These are phyloP conservation scores for Lampropteryx suffumata DNA, from an alignment of 2,888 invertebrate genomes.

Conservation along the genomic window DNA sequence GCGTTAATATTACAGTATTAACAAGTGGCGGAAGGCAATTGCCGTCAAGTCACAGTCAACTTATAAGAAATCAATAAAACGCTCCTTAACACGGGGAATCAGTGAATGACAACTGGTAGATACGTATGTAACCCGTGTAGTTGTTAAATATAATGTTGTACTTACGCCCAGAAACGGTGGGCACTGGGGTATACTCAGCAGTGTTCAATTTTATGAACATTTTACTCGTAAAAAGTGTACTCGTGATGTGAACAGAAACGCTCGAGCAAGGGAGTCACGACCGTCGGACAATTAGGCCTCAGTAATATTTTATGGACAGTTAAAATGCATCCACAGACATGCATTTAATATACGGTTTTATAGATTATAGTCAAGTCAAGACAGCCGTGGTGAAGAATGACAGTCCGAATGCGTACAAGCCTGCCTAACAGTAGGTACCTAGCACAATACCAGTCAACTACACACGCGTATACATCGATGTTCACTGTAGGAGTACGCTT, in stretches of 20 bases:
- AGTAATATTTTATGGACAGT: conserved; percentile 67
- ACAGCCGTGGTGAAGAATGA: conserved; percentile 39
- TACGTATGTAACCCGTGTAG: too few relatives aligned
- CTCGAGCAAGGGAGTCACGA: conserved; percentile 45
- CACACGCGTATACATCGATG: too few relatives aligned
- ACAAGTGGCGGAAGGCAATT: conserved; percentile 17
- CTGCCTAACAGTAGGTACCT: not conserved
- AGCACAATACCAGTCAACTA: not conserved
- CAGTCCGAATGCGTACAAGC: conserved; percentile 30
- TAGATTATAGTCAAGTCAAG: conserved; percentile 39
- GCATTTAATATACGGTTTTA: conserved; percentile 67
- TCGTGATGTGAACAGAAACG: conserved; percentile 48
- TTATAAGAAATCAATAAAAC: conserved; percentile 31
- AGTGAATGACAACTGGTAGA: conserved; percentile 30
- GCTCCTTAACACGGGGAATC: conserved; percentile 29
- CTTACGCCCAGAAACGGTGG: conserved; percentile 4
- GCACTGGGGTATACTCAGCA: conserved; percentile 40
- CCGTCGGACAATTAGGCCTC: conserved; percentile 64
- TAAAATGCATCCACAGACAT: conserved; percentile 60
- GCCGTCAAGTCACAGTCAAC: not conserved
- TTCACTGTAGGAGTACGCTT: too few relatives aligned
- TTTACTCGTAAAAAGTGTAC: conserved; percentile 55
- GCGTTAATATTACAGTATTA: not conserved
- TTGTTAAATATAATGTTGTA: too few relatives aligned
- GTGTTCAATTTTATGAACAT: conserved; percentile 56